A percentile compares a stretch with the other conserved stretches of the same genome.
Evolutionary conservation across 2,797 vertebrate species (phyloP).

Genomic region (Lagodon rhomboides): DNA sequence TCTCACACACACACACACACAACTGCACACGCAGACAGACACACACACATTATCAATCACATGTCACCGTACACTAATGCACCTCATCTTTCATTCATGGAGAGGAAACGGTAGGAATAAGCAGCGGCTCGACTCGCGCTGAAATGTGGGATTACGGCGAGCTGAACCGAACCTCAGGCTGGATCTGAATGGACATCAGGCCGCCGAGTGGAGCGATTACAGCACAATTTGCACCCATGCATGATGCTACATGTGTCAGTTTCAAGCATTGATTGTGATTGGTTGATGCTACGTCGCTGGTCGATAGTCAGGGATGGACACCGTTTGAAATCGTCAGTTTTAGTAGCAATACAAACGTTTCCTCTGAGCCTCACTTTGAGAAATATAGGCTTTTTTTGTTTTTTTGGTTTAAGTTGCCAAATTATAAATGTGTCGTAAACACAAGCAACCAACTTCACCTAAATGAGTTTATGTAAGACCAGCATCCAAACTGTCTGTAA

Average conservation of each 20-base stretch:
- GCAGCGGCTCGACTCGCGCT: conserved; percentile 40
- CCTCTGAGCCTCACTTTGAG: too few relatives aligned
- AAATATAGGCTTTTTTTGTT: too few relatives aligned
- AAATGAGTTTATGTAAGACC: too few relatives aligned
- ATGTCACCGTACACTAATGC: conserved; percentile 56
- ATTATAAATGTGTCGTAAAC: not conserved
- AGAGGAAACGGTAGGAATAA: conserved; percentile 54
- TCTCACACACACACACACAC: conserved; percentile 37
- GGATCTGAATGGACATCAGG: conserved; percentile 22
- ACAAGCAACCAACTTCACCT: not conserved
- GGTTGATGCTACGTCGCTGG: too few relatives aligned
- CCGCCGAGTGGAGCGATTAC: conserved; percentile 3
- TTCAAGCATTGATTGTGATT: too few relatives aligned
- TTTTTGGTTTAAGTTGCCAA: too few relatives aligned
- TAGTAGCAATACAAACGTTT: too few relatives aligned
- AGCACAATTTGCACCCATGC: not conserved
- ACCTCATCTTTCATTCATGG: conserved; percentile 74
- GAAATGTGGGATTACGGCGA: conserved; percentile 51
- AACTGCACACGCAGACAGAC: conserved; percentile 13
- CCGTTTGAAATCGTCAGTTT: too few relatives aligned
- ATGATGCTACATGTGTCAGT: not conserved
- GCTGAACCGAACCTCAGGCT: conserved; percentile 1
- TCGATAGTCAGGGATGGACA: too few relatives aligned
- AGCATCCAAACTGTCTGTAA: not conserved
- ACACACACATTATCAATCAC: conserved; percentile 55